These are phyloP conservation scores for Donacobius atricapilla DNA, from an alignment of 2,113 vertebrate genomes.

Conservation along the genomic window DNA sequence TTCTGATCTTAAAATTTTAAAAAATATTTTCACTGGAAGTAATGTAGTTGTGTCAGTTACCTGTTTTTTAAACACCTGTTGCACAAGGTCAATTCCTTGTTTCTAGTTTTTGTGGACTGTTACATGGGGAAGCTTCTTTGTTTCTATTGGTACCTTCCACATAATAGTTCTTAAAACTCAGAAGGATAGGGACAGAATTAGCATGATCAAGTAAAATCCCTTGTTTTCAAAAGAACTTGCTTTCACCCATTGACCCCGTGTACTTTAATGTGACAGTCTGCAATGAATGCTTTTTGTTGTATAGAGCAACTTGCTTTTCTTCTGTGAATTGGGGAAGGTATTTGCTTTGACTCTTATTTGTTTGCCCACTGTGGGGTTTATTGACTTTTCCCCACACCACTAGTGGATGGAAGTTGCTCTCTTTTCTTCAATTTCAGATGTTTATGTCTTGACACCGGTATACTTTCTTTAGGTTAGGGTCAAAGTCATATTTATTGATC, in stretches of 20 bases:
- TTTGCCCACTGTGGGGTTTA: accelerated
- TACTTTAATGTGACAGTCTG: neutral
- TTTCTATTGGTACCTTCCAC: neutral
- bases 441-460: neutral
- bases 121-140: neutral
- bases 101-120: neutral
- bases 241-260: neutral
- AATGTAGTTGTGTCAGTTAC: neutral
- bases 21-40: neutral
- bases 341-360: neutral
- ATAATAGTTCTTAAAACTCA: neutral
- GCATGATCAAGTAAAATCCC: neutral
- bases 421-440: neutral
- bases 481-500: neutral
- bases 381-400: neutral
- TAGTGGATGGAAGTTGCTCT: neutral
- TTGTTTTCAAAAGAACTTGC: neutral
- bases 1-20: neutral
- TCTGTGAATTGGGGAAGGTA: neutral
- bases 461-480: neutral
- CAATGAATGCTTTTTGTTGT: neutral
- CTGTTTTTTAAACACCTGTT: neutral
- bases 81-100: neutral
- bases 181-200: neutral
- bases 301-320: neutral